These are phyloP conservation scores for Teleiodes luculella DNA, from an alignment of 2,888 invertebrate genomes.

Conservation along the genomic window DNA sequence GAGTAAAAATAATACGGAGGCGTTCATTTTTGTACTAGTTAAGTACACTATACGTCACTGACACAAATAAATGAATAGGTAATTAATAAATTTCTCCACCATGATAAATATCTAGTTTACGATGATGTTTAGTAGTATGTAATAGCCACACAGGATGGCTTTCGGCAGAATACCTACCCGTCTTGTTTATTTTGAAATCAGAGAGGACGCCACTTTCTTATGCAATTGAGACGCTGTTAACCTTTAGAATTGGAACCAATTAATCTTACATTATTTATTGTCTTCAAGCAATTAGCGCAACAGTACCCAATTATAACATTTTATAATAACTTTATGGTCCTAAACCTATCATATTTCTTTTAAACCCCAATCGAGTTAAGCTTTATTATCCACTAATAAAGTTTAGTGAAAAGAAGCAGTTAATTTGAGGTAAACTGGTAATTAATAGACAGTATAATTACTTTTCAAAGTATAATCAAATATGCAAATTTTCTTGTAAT, in stretches of 20 bases:
- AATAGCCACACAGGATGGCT: not conserved
- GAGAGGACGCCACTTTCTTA: not conserved
- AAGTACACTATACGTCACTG: no score
- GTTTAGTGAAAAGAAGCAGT: not conserved
- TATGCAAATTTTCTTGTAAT: not conserved
- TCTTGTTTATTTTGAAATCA: not conserved
- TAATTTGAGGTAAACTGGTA: not conserved
- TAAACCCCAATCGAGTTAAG: not conserved
- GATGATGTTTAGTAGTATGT: not conserved
- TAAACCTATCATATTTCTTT: not conserved
- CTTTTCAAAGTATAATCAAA: not conserved
- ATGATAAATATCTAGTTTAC: no score
- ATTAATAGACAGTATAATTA: not conserved
- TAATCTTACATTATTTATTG: not conserved
- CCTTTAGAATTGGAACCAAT: not conserved
- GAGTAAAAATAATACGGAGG: no score
- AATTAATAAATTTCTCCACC: no score
- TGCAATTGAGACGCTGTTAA: slow-evolving; percentile 1
- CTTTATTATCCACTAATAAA: not conserved
- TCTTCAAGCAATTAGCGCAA: not conserved
- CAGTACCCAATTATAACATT: not conserved
- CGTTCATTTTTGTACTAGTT: no score
- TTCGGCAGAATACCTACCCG: no score
- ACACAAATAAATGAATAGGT: no score
- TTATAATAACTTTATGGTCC: not conserved